Percentiles rank a stretch among this genome's conserved stretches.
Conservation (phyloP, 2,797 vertebrate genomes). For the Typhlichthys subterraneus region DNA sequence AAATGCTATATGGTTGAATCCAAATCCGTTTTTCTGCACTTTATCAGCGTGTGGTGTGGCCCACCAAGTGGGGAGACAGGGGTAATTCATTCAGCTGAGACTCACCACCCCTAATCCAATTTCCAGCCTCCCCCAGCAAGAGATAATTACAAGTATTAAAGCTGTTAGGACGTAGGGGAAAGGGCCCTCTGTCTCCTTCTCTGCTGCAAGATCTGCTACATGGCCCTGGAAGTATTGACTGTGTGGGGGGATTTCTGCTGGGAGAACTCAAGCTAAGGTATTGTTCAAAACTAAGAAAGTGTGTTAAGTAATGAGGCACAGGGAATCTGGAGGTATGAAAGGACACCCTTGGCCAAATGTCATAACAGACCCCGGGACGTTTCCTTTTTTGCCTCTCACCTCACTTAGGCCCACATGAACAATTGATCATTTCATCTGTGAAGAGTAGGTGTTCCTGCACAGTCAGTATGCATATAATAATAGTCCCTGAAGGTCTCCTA, state of each 20-base stretch:
- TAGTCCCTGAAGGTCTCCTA: conserved; percentile 50
- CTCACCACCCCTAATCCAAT: conserved; percentile 92
- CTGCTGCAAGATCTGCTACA: conserved; percentile 73
- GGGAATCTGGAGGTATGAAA: conserved; percentile 80
- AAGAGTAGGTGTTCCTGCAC: conserved; percentile 63
- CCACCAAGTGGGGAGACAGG: conserved; percentile 92
- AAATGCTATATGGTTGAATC: conserved; percentile 90
- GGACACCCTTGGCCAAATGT: conserved; percentile 76
- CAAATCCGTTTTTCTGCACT: conserved; percentile 89
- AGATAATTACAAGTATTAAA: conserved; percentile 94
- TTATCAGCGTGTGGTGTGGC: conserved; percentile 89
- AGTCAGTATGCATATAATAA: conserved; percentile 68
- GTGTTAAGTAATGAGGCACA: conserved; percentile 85
- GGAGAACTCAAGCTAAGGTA: conserved; percentile 81
- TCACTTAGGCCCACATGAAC: conserved; percentile 66
- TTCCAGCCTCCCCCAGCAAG: conserved; percentile 90
- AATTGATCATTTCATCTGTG: conserved; percentile 72
- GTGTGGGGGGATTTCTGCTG: conserved; percentile 71
- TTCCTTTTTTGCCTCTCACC: conserved; percentile 56
- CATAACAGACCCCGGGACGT: conserved; percentile 79
- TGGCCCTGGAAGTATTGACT: conserved; percentile 75
- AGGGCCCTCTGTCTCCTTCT: conserved; percentile 68
- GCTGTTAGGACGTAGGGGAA: conserved; percentile 79
- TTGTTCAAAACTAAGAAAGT: conserved; percentile 86
- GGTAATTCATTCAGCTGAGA: conserved; percentile 90